Base-by-base conservation (phyloP, 37 sponge, comb jelly and placozoan species). In the Mnemiopsis leidyi region DNA sequence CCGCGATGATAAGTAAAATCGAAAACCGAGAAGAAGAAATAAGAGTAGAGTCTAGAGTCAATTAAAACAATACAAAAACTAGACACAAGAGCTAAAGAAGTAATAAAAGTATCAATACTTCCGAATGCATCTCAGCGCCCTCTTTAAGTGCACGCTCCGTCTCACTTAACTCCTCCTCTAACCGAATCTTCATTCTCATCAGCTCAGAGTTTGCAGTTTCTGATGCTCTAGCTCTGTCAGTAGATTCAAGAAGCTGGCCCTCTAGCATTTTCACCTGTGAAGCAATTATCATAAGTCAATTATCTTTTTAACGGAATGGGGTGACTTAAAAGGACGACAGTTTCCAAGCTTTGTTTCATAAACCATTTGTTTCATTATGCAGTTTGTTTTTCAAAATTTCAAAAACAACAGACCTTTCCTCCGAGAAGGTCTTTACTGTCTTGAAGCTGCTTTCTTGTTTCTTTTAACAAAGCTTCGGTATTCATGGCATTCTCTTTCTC, bases 401-500 rank as follows among this genome's bases (percentile, higher is more conserved):
- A n/a, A n/a, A n/a, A n/a, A n/a, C 13, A 48, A 71, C 39, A 23
- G 2, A 85, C 90, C 90, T 85, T 38, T 16, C 90, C 90, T 37
- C 23, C 61, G 1, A 85, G 30, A 0, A 85, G 61, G 30, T 23
- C 35, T 9, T 28, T 85, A 28, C 90, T 85, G 24, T 85, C 90
- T 1, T 38, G 61, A 16, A 85, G 61, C 29, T 85, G 61, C 25
- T 13, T 38, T 29, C 61, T 38, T 16, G 61, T 40, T n/a, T 36
- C 61, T 35, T 20, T 85, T 3, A 85, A 29, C 40, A 40, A 2
- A 85, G 30, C n/a, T 29, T 85, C 90, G 0, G 90, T 85, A 61
- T 85, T 85, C 90, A 85, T 40, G 1, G 90, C 90, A 21, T 85
- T 85, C 20, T 85, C 90, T 25, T 37, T 38, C 61, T 85, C 90